Evolutionary conservation across 2,888 invertebrate genomes (phyloP).

Genomic region (Drosophila meridionalis): DNA sequence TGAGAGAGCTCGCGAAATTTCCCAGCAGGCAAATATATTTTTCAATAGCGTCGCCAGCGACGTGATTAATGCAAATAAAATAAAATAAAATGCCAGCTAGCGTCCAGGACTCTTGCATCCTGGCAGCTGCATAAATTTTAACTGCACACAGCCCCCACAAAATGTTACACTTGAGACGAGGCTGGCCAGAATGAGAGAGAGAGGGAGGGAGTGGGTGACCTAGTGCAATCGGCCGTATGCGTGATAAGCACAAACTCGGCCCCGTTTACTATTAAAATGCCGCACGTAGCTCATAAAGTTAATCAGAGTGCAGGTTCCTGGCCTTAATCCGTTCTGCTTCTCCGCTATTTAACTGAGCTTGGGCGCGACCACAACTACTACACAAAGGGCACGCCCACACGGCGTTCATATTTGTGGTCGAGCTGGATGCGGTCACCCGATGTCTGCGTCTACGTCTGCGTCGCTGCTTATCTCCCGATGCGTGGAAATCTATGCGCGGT

Average conservation of each 20-base stretch:
- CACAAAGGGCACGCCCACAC: constrained; percentile 61
- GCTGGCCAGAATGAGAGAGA: constrained; percentile 3
- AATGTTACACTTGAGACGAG: constrained; percentile 77
- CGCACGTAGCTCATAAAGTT: constrained; percentile 78
- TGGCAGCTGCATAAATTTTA: constrained; percentile 75
- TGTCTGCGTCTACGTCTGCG: constrained; percentile 27
- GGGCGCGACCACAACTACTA: constrained; percentile 52
- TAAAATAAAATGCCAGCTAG: constrained; percentile 71
- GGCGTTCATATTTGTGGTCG: constrained; percentile 69
- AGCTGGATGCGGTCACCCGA: constrained; percentile 53
- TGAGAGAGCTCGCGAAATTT: constrained; percentile 67
- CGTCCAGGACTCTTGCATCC: constrained; percentile 51
- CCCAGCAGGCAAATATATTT: constrained; percentile 81
- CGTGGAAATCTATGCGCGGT: constrained; percentile 77
- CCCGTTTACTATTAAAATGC: constrained; percentile 67
- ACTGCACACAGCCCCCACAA: constrained; percentile 58
- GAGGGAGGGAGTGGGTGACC: not conserved
- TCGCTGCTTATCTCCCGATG: constrained; percentile 38
- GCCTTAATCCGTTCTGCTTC: constrained; percentile 31
- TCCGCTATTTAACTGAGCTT: constrained; percentile 36
- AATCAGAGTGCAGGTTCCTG: constrained; percentile 65
- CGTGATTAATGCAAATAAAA: constrained; percentile 81
- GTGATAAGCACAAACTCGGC: constrained; percentile 64
- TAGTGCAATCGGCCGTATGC: constrained; percentile 64
- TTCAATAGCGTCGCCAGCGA: constrained; percentile 80